Percentiles rank a stretch among this genome's conserved stretches.
These are phyloP conservation scores for Festucalex cinctus DNA, from an alignment of 2,113 vertebrate genomes.

Conservation along the genomic window DNA sequence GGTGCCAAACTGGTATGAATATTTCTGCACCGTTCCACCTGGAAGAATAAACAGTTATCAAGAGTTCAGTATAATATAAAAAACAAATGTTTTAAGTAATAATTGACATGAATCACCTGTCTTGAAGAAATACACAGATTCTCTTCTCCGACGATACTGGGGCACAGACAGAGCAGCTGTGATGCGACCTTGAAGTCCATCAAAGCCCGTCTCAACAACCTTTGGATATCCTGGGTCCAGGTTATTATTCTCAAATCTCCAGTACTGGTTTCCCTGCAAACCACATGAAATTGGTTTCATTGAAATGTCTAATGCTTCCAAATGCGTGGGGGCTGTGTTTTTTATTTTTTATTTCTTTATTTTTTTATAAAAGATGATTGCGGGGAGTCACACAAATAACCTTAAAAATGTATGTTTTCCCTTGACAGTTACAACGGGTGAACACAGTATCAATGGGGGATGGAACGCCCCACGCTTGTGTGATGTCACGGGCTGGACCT, in stretches of 20 bases:
- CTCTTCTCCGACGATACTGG: slow-evolving; percentile 73
- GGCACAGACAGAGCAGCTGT: slow-evolving; percentile 85
- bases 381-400: slow-evolving; percentile 54
- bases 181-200: slow-evolving; percentile 81
- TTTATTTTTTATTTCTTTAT: too few relatives aligned
- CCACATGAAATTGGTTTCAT: not conserved
- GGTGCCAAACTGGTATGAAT: slow-evolving; percentile 80
- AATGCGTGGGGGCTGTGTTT: not conserved
- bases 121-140: slow-evolving; percentile 94
- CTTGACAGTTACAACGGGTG: slow-evolving; percentile 92
- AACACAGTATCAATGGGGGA: slow-evolving; percentile 91
- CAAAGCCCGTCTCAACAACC: slow-evolving; percentile 78
- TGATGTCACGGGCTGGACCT: slow-evolving; percentile 76
- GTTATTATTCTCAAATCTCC: slow-evolving; percentile 86
- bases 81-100: too few relatives aligned
- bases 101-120: slow-evolving; percentile 70
- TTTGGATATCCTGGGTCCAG: slow-evolving; percentile 85
- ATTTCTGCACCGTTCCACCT: slow-evolving; percentile 89
- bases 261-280: slow-evolving; percentile 81
- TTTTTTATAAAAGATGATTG: not conserved
- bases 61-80: too few relatives aligned
- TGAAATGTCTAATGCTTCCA: not conserved
- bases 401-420: slow-evolving; percentile 95
- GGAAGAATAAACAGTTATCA: not conserved
- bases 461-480: slow-evolving; percentile 86